Evolutionary conservation across 2,113 vertebrate species (phyloP).

Genomic region (Probosciger aterrimus): DNA sequence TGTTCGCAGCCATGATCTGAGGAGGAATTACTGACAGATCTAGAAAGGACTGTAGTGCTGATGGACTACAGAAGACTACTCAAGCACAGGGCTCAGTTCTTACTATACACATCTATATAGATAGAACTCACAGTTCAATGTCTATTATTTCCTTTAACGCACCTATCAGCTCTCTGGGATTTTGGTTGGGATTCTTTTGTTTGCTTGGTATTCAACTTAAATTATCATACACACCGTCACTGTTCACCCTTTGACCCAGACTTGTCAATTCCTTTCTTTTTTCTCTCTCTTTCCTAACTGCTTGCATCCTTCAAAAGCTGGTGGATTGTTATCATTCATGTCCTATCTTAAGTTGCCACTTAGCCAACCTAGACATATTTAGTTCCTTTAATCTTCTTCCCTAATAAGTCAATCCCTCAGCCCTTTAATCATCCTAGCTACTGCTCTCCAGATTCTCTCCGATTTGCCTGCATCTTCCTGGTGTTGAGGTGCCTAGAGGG

Average conservation of each 20-base stretch:
- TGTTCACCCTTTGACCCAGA: not conserved
- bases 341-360: constrained; percentile 58
- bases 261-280: not conserved
- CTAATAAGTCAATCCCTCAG: constrained; percentile 47
- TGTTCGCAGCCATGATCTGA: not conserved
- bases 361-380: constrained; percentile 58
- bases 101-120: not conserved
- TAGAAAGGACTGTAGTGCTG: not conserved
- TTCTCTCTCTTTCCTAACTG: constrained; percentile 4
- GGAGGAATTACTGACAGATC: not conserved
- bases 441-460: constrained; percentile 43
- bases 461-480: constrained; percentile 45
- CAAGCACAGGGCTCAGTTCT: not conserved
- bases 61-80: not conserved
- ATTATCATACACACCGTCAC: not conserved
- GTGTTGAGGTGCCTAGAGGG: not conserved
- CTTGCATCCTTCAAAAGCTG: constrained; percentile 46
- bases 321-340: constrained; percentile 65
- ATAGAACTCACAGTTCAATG: not conserved
- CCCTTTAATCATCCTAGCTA: constrained; percentile 64
- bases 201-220: not conserved
- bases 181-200: not conserved
- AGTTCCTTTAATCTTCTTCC: constrained; percentile 69
- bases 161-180: not conserved
- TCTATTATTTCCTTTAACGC: not conserved